Base-by-base conservation (phyloP, 2,797 vertebrate species). In the Betta splendens region DNA sequence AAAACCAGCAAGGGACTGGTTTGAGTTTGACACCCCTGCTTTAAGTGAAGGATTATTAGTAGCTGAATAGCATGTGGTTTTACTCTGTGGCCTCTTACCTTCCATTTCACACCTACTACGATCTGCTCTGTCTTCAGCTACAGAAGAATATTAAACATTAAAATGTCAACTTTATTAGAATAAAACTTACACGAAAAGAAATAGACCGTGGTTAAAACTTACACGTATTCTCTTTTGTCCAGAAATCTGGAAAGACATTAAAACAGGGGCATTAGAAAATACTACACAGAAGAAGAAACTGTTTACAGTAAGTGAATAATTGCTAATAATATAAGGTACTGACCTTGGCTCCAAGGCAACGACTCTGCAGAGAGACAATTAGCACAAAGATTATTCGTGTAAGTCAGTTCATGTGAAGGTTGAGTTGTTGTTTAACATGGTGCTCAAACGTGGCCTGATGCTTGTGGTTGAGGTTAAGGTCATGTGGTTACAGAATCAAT, bases 321-420 rank as follows among this genome's bases (percentile, higher is more conserved):
- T 33, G 5, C 15, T 2, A 31, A 3, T 5, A 36, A 8, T 9
- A 17, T 9, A 3, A 36, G 13, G 26, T 4, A 73, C 83, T 64
- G 17, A 88, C 87, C 80, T 65, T 38, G 15, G 38, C 85, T 52
- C 80, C 84, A 88, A 0, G 83, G 86, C 75, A 72, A 61, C 2
- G 68, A 74, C 0, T 1, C 88, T 89, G 61, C 49, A 72, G 23
- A 37, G 48, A 64, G 22, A 47, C 5, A 61, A 36, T 3, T 0
- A 49, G n/a, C n/a, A n/a, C n/a, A n/a, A n/a, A n/a, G n/a, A n/a
- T n/a, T n/a, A n/a, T n/a, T n/a, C n/a, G n/a, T n/a, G n/a, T n/a
- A n/a, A n/a, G n/a, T n/a, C n/a, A n/a, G n/a, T n/a, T n/a, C n/a
- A n/a, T n/a, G n/a, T n/a, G n/a, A n/a, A n/a, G n/a, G n/a, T n/a